Evolutionary conservation across 2,113 vertebrate genomes (phyloP), one percentile per base, ranked within the genome.

Genomic region (Mobula birostris): DNA sequence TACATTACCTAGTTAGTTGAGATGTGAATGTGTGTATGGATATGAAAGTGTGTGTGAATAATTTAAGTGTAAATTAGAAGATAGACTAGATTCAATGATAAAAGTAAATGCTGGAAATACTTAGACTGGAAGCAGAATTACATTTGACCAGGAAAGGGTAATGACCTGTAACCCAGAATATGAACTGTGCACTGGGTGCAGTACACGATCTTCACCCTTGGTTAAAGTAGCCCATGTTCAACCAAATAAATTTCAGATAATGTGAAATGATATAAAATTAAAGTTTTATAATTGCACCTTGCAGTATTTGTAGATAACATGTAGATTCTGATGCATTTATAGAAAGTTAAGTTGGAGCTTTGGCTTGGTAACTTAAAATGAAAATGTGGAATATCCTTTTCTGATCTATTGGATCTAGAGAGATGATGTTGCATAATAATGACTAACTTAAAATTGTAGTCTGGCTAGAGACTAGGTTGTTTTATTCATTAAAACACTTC

Each of bases 1-100:
- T 90, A n/a, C 61, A 90, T 90, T 68, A 90, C 85, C 85, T 68
- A 90, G 85, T 90, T 90, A 90, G 85, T 90, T 90, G 61, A 15
- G 85, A 61, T 90, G 61, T 90, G 85, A 32, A 90, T 90, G 85
- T 88, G 4, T 66, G 61, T 85, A 29, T 63, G 83, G 21, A 88
- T 88, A 11, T 27, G 82, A 61, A 48, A 87, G 61, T 66, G 85
- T 11, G 29, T 90, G 72, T 90, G 61, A 63, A 36, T 66, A 66
- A 32, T 90, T 68, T 66, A 32, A 90, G n/a, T 56, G 56, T 68
- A 90, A 90, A 32, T 66, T 90, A 90, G 85, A n/a, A 66, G 85
- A 17, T 87, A 58, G 85, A 90, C 29, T 66, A 90, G 85, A 19
- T 90, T 19, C 72, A 74, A 74, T 19, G 21, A 74, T 74, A 74